Evolutionary conservation across 2,797 vertebrate genomes (phyloP), one percentile per base, ranked within the genome.

Genomic region (Gymnopithys bicolor): DNA sequence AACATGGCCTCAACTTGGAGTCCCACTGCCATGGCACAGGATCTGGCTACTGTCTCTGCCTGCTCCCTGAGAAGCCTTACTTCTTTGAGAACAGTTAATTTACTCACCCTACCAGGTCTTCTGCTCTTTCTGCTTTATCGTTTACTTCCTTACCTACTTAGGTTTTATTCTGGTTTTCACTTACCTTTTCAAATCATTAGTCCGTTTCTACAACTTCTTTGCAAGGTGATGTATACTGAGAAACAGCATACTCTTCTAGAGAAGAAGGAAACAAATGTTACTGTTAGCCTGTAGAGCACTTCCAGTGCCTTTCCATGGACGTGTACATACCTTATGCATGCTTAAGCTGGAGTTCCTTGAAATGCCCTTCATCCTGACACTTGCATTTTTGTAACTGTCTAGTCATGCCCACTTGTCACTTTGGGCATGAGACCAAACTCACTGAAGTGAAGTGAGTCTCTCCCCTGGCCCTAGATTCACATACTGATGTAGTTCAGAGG

Each of bases 201-300:
- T 63, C 63, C 3, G 0, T 24, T 77, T 87, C 84, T 91, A 25
- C 80, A 66, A 3, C 56, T 6, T 85, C 32, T 74, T 74, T 81
- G 77, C 97, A 98, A 66, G 97, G 97, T 28, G 85, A 96, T 7
- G 3, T 66, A n/a, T 97, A 98, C 43, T 97, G 96, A 86, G 84
- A 68, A 87, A 97, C 55, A 76, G 97, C 96, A 78, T 94, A 95
- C 75, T 98, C 97, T 66, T 95, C 97, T 98, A 94, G 39, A 93
- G 74, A 82, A 93, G 74, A 82, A 74, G 32, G 51, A 90, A 19
- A 87, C 10, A 77, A 88, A 77, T 4, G 2, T 41, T 83, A 12
- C 11, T 5, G 3, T 94, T 62, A 94, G 22, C 33, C n/a, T 68
- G 33, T 7, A 66, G 25, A 68, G 13, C 6, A 19, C 4, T 28